phyloP scores from a whole-genome alignment of 1,140 invertebrate genomes.

The Drosophila santomea region DNA sequence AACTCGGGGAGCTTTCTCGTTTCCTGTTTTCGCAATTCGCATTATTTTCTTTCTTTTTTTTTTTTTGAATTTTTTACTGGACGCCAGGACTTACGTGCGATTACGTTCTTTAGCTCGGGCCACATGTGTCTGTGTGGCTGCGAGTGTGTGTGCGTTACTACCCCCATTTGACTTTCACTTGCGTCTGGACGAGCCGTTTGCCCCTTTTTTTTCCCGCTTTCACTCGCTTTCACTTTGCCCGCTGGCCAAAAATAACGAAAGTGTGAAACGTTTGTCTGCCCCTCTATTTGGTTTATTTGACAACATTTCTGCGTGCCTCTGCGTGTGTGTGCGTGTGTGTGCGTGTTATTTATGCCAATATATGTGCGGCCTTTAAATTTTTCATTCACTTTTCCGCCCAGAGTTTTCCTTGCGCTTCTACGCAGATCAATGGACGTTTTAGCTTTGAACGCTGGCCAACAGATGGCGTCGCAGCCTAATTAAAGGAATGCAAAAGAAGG shows the following conservation, averaged over 20 bases:
- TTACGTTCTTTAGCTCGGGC: slow-evolving; percentile 72
- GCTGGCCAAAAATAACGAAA: slow-evolving; percentile 56
- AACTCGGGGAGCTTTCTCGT: slow-evolving; percentile 53
- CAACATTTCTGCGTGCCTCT: slow-evolving; percentile 54
- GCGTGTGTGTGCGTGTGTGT: slow-evolving; percentile 11
- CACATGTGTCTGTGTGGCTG: slow-evolving; percentile 42
- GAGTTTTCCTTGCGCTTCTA: slow-evolving; percentile 5
- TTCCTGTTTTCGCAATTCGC: slow-evolving; percentile 57
- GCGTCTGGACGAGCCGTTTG: slow-evolving; percentile 60
- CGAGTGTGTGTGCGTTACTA: slow-evolving; percentile 46
- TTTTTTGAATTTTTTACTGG: slow-evolving; percentile 78
- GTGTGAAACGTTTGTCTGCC: slow-evolving; percentile 62
- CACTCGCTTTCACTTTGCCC: slow-evolving; percentile 39
- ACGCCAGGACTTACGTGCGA: slow-evolving; percentile 78
- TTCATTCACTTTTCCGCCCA: slow-evolving; percentile 48
- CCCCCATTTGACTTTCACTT: slow-evolving; percentile 76
- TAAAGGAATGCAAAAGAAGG: neutral
- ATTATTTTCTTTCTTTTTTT: slow-evolving; percentile 13
- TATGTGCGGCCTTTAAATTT: slow-evolving; percentile 44
- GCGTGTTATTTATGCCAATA: slow-evolving; percentile 30
- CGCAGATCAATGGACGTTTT: slow-evolving; percentile 6
- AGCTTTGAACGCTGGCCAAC: neutral
- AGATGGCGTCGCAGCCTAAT: slow-evolving; percentile 18
- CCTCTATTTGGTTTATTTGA: slow-evolving; percentile 76
- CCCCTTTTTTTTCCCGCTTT: slow-evolving; percentile 27